A percentile compares a stretch with the other conserved stretches of the same genome.
These are phyloP conservation scores for Samia ricini DNA, from an alignment of 1,140 invertebrate species.

Conservation along the genomic window DNA sequence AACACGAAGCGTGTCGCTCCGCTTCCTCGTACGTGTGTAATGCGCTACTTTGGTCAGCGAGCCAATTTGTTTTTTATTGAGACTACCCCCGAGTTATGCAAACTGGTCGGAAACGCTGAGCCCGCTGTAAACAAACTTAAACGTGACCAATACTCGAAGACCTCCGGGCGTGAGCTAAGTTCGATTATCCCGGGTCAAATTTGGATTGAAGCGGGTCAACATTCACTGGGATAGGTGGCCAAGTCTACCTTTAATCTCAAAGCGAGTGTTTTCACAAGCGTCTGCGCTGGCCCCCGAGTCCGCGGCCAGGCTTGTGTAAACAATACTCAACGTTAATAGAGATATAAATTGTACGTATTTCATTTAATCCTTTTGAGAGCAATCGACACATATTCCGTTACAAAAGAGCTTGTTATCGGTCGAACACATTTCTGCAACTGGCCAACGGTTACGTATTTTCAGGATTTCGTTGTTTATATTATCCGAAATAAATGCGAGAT, in stretches of 20 bases:
- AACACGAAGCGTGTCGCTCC: slow-evolving; percentile 54
- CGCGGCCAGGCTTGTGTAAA: slow-evolving; percentile 61
- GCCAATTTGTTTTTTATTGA: slow-evolving; percentile 75
- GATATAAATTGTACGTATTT: slow-evolving; percentile 70
- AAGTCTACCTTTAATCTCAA: slow-evolving; percentile 66
- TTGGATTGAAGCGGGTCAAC: slow-evolving; percentile 26
- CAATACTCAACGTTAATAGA: slow-evolving; percentile 72
- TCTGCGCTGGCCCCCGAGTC: slow-evolving; percentile 47
- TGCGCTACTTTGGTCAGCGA: slow-evolving; percentile 60
- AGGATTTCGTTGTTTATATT: slow-evolving; percentile 31
- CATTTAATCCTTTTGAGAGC: slow-evolving; percentile 65
- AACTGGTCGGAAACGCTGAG: slow-evolving; percentile 71
- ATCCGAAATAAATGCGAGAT: slow-evolving; percentile 39
- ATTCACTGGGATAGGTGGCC: slow-evolving; percentile 32
- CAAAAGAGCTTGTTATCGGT: slow-evolving; percentile 46
- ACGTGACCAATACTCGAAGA: slow-evolving; percentile 45
- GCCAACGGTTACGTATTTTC: slow-evolving; percentile 24
- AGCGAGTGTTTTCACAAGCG: slow-evolving; percentile 66
- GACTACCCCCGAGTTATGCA: slow-evolving; percentile 72
- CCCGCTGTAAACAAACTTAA: slow-evolving; percentile 67
- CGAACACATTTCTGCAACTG: slow-evolving; percentile 31
- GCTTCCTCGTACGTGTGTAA: slow-evolving; percentile 73
- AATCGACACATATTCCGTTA: slow-evolving; percentile 51
- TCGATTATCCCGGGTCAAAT: slow-evolving; percentile 14
- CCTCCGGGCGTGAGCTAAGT: slow-evolving; percentile 24